These are phyloP conservation scores for Octomys mimax DNA, from an alignment of 2,797 vertebrate species.

Conservation along the genomic window DNA sequence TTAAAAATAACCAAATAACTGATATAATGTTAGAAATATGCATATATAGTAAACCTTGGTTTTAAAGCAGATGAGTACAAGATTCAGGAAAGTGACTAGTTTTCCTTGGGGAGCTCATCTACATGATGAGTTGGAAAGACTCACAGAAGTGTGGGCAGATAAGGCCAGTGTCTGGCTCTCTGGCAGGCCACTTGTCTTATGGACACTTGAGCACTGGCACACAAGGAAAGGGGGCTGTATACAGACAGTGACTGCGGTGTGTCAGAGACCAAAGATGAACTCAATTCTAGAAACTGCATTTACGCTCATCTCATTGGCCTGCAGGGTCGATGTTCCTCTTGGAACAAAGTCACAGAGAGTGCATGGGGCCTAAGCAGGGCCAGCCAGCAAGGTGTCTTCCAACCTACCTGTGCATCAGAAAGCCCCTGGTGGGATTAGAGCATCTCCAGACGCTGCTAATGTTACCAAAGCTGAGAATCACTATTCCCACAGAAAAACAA, in stretches of 20 bases:
- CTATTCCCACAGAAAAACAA: not conserved
- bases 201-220: not conserved
- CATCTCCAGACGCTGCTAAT: not conserved
- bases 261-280: not conserved
- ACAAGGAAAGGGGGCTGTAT: not conserved
- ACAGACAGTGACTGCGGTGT: not conserved
- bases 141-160: not conserved
- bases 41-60: not conserved
- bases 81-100: conserved; percentile 5
- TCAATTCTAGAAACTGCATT: not conserved
- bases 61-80: conserved; percentile 21
- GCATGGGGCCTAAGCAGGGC: not conserved
- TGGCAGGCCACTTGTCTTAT: not conserved
- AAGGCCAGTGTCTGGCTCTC: not conserved
- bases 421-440: not conserved
- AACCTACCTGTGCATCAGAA: not conserved
- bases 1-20: conserved; percentile 61
- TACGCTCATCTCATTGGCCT: not conserved
- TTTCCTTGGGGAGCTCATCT: not conserved
- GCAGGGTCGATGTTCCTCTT: not conserved
- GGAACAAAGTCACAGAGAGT: not conserved
- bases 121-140: not conserved
- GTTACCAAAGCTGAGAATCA: conserved; percentile 8
- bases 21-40: conserved; percentile 29
- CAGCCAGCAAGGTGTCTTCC: not conserved